Evolutionary conservation across 2,888 invertebrate species (phyloP).

Genomic region (Meghimatium bilineatum): DNA sequence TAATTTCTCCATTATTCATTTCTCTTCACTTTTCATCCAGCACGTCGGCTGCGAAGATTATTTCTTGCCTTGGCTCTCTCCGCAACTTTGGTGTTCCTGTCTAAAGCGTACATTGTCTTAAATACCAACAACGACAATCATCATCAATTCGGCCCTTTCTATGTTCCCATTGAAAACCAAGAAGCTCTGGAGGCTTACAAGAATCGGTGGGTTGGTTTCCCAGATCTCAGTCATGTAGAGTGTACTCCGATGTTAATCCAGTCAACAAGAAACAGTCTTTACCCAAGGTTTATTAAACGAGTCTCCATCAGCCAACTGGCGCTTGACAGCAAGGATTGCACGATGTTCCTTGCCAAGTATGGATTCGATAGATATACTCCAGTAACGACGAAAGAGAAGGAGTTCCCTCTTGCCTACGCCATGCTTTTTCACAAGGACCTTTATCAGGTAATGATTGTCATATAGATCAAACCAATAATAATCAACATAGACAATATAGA

Average conservation of each 20-base stretch:
- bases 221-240: constrained; percentile 9
- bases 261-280: background rate
- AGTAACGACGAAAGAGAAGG: constrained; percentile 12
- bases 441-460: constrained; percentile 28
- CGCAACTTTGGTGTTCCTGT: background rate
- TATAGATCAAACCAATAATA: no score
- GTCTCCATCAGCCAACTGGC: constrained; percentile 8
- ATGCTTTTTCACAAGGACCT: constrained; percentile 39
- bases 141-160: background rate
- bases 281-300: background rate
- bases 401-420: constrained; percentile 33
- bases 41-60: background rate
- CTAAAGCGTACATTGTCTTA: background rate
- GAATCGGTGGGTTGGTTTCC: constrained; percentile 36
- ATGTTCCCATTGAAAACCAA: background rate
- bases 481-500: no score
- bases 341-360: background rate
- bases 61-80: background rate
- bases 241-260: background rate
- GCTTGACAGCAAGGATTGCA: background rate
- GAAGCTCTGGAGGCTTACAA: constrained; percentile 2
- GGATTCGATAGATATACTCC: background rate
- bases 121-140: background rate
- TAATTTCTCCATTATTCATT: background rate
- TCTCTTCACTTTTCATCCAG: background rate